phyloP scores from a whole-genome alignment of 2,888 invertebrate genomes.

The Tetanocera ferruginea region DNA sequence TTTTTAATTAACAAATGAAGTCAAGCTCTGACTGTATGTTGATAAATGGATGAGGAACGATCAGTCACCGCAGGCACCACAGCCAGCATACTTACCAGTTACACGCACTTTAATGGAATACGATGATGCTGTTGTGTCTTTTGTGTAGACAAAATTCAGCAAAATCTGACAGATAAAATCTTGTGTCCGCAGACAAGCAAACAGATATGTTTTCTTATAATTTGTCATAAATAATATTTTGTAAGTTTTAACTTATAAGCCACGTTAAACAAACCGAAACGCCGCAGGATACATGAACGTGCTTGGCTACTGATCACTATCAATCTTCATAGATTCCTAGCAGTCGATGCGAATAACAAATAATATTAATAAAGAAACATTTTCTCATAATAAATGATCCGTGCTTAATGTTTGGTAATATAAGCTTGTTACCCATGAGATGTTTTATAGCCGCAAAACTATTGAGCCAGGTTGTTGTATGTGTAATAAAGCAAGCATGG shows the following conservation, averaged over 20 bases:
- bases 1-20: conserved; percentile 64
- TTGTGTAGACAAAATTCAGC: not conserved
- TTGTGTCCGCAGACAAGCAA: not conserved
- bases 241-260: not conserved
- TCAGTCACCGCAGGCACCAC: conserved; percentile 40
- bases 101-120: not conserved
- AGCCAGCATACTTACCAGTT: not conserved
- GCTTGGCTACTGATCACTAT: conserved; percentile 63
- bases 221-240: conserved; percentile 54
- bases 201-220: conserved; percentile 32
- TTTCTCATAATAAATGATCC: conserved; percentile 10
- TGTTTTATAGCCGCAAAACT: not conserved
- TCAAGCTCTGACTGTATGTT: conserved; percentile 62
- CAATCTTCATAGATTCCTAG: conserved; percentile 57
- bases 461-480: not conserved
- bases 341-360: not conserved
- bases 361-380: not conserved
- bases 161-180: conserved; percentile 10
- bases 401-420: conserved; percentile 3
- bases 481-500: not conserved
- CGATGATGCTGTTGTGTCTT: not conserved
- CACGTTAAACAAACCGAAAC: no score
- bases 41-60: conserved; percentile 58
- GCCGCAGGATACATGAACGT: conserved; percentile 5
- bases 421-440: not conserved